phyloP scores from a whole-genome alignment of 1,140 invertebrate genomes.

The Periplaneta americana region DNA sequence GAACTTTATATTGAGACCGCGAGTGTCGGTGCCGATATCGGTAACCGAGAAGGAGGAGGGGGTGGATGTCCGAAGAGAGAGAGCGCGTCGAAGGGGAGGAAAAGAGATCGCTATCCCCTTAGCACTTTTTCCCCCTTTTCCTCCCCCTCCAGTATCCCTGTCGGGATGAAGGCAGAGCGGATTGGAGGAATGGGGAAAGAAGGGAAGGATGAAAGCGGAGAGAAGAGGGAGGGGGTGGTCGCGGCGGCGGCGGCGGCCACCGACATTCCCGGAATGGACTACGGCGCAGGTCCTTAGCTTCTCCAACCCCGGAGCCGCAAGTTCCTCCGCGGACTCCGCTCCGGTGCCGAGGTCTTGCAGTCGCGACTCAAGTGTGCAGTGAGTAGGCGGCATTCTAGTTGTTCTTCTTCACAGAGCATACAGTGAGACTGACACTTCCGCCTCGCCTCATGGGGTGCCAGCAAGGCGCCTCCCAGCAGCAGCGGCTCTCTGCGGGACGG shows the following conservation, averaged over 20 bases:
- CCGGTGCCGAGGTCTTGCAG: slow-evolving; percentile 8
- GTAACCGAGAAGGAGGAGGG: background rate
- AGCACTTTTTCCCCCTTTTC: slow-evolving; percentile 17
- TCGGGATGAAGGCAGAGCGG: slow-evolving; percentile 16
- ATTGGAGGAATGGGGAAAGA: slow-evolving; percentile 16
- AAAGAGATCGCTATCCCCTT: slow-evolving; percentile 16
- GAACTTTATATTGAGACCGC: slow-evolving; percentile 13
- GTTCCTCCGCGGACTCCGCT: background rate
- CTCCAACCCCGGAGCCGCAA: slow-evolving; percentile 11
- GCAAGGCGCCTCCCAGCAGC: background rate
- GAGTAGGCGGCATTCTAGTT: background rate
- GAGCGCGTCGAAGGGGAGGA: background rate
- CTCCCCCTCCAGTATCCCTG: slow-evolving; percentile 6
- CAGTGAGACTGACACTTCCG: background rate
- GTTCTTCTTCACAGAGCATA: background rate
- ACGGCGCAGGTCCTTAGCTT: slow-evolving; percentile 10
- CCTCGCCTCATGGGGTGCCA: background rate
- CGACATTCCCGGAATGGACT: slow-evolving; percentile 7
- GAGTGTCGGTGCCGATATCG: slow-evolving; percentile 11
- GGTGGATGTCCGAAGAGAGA: too few species aligned
- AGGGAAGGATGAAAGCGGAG: slow-evolving; percentile 12
- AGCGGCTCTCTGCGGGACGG: too few species aligned
- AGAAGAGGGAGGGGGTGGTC: background rate
- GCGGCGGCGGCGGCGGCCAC: background rate
- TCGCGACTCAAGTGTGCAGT: slow-evolving; percentile 7